phyloP scores from a whole-genome alignment of 2,797 vertebrate genomes.

The Anguilla megastoma region DNA sequence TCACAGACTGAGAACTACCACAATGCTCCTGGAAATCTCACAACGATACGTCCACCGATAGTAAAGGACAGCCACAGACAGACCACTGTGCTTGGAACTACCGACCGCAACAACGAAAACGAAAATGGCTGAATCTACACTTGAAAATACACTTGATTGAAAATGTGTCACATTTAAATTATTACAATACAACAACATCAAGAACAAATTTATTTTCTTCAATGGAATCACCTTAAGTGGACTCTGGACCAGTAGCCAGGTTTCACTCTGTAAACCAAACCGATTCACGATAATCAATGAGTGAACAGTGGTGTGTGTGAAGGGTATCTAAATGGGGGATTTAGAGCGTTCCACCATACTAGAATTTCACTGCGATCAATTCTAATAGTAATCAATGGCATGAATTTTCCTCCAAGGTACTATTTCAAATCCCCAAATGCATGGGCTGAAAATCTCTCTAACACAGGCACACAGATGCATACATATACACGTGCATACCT shows the following conservation, averaged over 20 bases:
- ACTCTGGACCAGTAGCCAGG: conserved; percentile 55
- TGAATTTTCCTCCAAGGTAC: conserved; percentile 42
- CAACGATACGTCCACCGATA: no score
- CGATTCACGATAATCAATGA: conserved; percentile 66
- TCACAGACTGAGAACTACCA: not conserved
- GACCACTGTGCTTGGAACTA: not conserved
- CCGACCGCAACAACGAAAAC: not conserved
- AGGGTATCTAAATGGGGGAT: conserved; percentile 54
- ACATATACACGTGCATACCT: not conserved
- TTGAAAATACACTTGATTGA: conserved; percentile 23
- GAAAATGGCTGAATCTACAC: conserved; percentile 35
- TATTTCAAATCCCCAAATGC: conserved; percentile 30
- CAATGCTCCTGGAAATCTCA: not conserved
- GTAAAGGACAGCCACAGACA: not conserved
- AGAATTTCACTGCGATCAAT: conserved; percentile 52
- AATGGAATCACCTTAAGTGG: conserved; percentile 59
- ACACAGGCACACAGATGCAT: not conserved
- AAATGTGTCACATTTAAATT: conserved; percentile 33
- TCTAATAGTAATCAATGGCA: conserved; percentile 45
- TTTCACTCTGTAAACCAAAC: conserved; percentile 54
- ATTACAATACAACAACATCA: conserved; percentile 39
- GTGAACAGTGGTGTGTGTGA: conserved; percentile 46
- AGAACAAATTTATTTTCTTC: conserved; percentile 38
- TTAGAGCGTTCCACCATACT: conserved; percentile 46
- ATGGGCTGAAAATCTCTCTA: not conserved